Evolutionary conservation across 2,797 vertebrate species (phyloP).

Genomic region (Anguilla obscura): DNA sequence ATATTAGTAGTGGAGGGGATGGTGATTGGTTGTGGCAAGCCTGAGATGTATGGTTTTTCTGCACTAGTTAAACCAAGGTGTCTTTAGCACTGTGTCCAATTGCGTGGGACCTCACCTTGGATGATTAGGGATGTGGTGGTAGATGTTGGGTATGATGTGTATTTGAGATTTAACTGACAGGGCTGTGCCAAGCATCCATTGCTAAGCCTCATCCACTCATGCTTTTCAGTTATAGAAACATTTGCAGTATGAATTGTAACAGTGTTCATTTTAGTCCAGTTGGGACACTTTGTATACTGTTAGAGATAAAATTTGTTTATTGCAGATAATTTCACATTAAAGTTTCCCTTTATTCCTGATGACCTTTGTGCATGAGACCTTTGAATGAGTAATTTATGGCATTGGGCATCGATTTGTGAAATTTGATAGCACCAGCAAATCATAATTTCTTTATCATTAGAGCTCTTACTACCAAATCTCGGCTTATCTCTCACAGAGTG

Average conservation of each 20-base stretch:
- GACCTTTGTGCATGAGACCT: background rate
- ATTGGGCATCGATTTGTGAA: background rate
- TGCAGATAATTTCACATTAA: background rate
- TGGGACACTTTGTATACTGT: no score
- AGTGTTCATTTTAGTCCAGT: no score
- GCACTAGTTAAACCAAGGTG: background rate
- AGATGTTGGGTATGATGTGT: no score
- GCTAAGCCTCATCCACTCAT: background rate
- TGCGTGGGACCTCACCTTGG: background rate
- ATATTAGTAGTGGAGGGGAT: background rate
- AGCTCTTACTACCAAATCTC: background rate
- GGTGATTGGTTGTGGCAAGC: background rate
- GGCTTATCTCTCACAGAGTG: background rate
- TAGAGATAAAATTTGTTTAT: no score
- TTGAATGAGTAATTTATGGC: background rate
- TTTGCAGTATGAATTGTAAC: no score
- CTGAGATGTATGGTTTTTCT: background rate
- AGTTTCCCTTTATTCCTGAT: background rate
- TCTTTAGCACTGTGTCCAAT: background rate
- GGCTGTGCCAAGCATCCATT: background rate
- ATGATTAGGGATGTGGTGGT: no score
- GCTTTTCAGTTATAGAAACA: no score
- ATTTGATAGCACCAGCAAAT: background rate
- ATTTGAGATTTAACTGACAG: no score
- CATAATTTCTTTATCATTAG: background rate